Base-by-base conservation (phyloP, 2,797 vertebrate species). In the Centropyge bicolor region DNA sequence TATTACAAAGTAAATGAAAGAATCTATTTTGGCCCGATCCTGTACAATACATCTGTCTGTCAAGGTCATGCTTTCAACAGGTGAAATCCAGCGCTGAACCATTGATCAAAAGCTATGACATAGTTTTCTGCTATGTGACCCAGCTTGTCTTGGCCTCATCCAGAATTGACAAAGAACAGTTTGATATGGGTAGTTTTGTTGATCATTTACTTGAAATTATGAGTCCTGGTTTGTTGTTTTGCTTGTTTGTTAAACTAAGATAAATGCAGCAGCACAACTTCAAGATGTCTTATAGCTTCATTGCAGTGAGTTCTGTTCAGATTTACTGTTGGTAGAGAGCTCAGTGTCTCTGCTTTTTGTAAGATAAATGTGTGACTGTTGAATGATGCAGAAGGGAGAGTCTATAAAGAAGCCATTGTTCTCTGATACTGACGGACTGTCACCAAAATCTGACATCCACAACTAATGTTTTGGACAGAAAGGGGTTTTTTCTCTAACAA, bases 371-470 rank as follows among this genome's bases (percentile, higher is more conserved):
- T 16, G 38, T 36, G 36, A 60, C 14, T 36, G 41, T 24, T 52
- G 22, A 54, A 52, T 3, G 11, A n/a, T 43, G 56, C 5, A 49
- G 31, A 61, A 27, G 57, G 45, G 2, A 35, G 6, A 63, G 11
- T 7, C 14, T 43, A 31, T 20, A 55, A 71, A 41, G 19, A 45
- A 60, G 17, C 13, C 20, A 27, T 55, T 65, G 38, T 67, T 78
- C 62, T 71, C 55, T 36, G 22, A 60, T 49, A 22, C 46, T 17
- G 40, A 69, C 13, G 38, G 31, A 46, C 20, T 54, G 41, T 74
- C 52, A 65, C 20, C 46, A 73, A 73, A 65, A 14, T 31, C 20
- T 74, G 40, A 80, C 65, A 70, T 22, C 31, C 43, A 2, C 49
- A 31, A 17, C 11, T 70, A 48, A 14, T 49, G 59, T 69, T 71